Base-by-base conservation (phyloP, 1,140 invertebrate species). In the Diprion similis region DNA sequence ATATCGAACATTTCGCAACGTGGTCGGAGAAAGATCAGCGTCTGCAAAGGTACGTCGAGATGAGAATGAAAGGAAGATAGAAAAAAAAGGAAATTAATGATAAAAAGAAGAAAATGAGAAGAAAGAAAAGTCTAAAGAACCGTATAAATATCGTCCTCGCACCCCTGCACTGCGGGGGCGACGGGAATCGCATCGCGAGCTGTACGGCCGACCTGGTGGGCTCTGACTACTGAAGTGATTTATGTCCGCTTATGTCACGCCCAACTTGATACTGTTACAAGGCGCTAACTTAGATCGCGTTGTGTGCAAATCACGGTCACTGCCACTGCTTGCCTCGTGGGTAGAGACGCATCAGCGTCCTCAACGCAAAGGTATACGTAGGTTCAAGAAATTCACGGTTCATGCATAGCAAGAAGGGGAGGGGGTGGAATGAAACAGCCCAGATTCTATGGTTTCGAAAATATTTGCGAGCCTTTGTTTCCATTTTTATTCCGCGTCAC, bases 261-360 rank as follows among this genome's bases (percentile, higher is more conserved):
- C 82, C 81, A 85, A 85, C 82, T 86, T 86, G 82, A 86, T 86
- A 84, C 83, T 85, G 83, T 87, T 86, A 86, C 84, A 86, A 86
- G 78, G 80, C 80, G 82, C 82, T 84, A 84, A 85, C 80, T 85
- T 80, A 80, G 77, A 80, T 82, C 80, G 75, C 74, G 72, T 37
- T 37, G 24, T 37, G 24, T 37, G 24, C 24, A 37, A 3, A 37
- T 37, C 24, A 65, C 75, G 75, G 51, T 73, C 70, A 74, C 72
- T 73, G 73, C 66, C 74, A 73, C 45, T 37, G 70, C 15, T 47
- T 18, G 47, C 7, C 59, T 70, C 68, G 75, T 69, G 68, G 72
- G 51, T 77, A 73, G 75, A 18, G 70, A 67, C 71, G 18, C 68
- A 65, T 65, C 72, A 70, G 64, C 48, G 68, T 72, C 74, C 68